Conservation (phyloP, 2,888 invertebrate genomes). For the Coleophora flavipennella region DNA sequence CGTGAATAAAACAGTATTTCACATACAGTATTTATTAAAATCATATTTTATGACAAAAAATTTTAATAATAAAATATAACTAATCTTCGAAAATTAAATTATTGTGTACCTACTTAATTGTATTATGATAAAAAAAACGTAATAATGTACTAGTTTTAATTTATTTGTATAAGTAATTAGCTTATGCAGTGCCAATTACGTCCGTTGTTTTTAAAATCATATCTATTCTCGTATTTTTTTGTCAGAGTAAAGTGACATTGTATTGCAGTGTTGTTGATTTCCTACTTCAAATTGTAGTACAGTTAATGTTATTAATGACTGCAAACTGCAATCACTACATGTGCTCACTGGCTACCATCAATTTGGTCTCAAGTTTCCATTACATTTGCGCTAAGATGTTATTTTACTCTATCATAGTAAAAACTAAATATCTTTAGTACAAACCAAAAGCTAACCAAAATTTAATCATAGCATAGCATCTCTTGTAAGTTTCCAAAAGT, state of each 20-base stretch:
- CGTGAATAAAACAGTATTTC: conserved; percentile 62
- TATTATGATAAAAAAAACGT: too few species aligned
- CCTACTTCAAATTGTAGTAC: too few species aligned
- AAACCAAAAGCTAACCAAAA: conserved; percentile 53
- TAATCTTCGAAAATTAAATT: conserved; percentile 1
- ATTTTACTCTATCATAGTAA: too few species aligned
- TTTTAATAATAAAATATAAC: too few species aligned
- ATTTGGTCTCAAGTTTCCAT: too few species aligned
- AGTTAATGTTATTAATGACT: too few species aligned
- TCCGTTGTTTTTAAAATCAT: conserved; percentile 30
- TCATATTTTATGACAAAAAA: conserved; percentile 1
- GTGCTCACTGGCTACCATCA: too few species aligned
- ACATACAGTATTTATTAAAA: conserved; percentile 44
- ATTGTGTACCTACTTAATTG: background rate
- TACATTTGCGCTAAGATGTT: too few species aligned
- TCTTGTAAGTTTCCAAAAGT: conserved; percentile 27
- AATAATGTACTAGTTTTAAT: conserved; percentile 42
- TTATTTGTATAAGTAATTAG: conserved; percentile 7
- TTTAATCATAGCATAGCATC: conserved; percentile 36
- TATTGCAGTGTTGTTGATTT: too few species aligned
- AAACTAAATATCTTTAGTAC: conserved; percentile 28
- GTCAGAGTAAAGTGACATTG: too few species aligned
- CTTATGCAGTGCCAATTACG: conserved; percentile 3
- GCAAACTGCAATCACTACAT: too few species aligned
- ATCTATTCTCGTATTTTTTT: too few species aligned